Evolutionary conservation across 2,888 invertebrate species (phyloP).

Genomic region (Galeruca laticollis): DNA sequence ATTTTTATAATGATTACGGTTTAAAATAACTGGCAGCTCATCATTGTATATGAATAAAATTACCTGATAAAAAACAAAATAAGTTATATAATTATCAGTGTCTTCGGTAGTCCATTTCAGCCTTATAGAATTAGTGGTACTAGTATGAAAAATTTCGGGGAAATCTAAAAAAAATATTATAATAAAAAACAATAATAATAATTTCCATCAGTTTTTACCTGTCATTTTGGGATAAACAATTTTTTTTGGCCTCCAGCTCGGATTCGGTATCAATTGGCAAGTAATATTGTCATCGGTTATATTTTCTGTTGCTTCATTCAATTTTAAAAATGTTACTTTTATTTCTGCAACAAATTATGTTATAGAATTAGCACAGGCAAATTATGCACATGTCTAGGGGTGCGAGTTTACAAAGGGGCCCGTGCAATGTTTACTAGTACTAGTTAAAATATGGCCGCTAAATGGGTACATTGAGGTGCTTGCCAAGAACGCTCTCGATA

Average conservation of each 20-base stretch:
- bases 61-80: slow-evolving; percentile 58
- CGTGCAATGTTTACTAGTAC: too few relatives aligned
- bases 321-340: slow-evolving; percentile 55
- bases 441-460: too few relatives aligned
- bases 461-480: too few relatives aligned
- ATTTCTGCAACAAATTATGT: slow-evolving; percentile 53
- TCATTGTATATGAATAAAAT: not conserved
- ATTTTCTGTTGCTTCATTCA: slow-evolving; percentile 44
- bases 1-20: too few relatives aligned
- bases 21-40: too few relatives aligned
- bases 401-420: too few relatives aligned
- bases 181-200: not conserved
- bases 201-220: slow-evolving; percentile 47
- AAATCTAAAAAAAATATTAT: slow-evolving; percentile 53
- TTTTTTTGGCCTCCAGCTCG: slow-evolving; percentile 56
- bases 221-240: slow-evolving; percentile 51
- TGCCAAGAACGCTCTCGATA: too few relatives aligned
- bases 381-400: too few relatives aligned
- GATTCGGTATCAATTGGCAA: slow-evolving; percentile 56
- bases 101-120: slow-evolving; percentile 56
- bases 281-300: slow-evolving; percentile 49
- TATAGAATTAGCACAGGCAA: not conserved
- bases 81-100: slow-evolving; percentile 52
- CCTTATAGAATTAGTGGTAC: slow-evolving; percentile 53
- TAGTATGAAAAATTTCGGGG: slow-evolving; percentile 47